Conservation (phyloP, 2,113 vertebrate genomes). For the Myotis lucifugus region DNA sequence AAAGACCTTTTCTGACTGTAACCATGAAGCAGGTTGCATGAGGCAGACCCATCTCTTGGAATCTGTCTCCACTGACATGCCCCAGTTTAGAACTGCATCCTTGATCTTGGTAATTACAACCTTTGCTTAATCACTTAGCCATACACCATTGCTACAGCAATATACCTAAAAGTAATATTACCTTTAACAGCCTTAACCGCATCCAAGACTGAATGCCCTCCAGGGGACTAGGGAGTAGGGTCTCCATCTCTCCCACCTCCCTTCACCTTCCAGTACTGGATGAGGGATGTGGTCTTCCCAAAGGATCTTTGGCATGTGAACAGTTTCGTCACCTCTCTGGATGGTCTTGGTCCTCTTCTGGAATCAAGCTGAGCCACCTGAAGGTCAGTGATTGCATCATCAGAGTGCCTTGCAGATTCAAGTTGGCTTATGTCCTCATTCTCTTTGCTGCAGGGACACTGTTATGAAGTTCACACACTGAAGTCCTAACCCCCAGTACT, state of each 20-base stretch:
- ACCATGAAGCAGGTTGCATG: not conserved
- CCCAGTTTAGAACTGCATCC: too few relatives aligned
- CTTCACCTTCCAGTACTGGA: not conserved
- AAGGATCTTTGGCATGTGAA: not conserved
- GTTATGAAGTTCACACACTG: not conserved
- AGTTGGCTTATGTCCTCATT: not conserved
- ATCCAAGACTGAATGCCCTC: not conserved
- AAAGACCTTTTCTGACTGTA: not conserved
- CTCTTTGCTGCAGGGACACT: not conserved
- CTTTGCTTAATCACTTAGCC: not conserved
- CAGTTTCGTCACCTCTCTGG: not conserved
- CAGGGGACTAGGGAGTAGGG: not conserved
- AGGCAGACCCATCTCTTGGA: not conserved
- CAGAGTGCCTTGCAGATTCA: not conserved
- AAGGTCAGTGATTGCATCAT: too few relatives aligned
- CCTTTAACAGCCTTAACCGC: not conserved
- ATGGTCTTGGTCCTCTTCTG: not conserved
- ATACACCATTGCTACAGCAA: not conserved
- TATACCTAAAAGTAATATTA: not conserved
- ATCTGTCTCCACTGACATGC: not conserved
- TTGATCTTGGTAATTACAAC: not conserved
- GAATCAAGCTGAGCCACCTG: not conserved
- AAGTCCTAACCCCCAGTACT: not conserved
- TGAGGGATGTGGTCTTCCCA: not conserved
- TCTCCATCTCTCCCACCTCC: not conserved